These are phyloP conservation scores for Conops quadrifasciatus DNA, from an alignment of 2,888 invertebrate genomes.

Conservation along the genomic window DNA sequence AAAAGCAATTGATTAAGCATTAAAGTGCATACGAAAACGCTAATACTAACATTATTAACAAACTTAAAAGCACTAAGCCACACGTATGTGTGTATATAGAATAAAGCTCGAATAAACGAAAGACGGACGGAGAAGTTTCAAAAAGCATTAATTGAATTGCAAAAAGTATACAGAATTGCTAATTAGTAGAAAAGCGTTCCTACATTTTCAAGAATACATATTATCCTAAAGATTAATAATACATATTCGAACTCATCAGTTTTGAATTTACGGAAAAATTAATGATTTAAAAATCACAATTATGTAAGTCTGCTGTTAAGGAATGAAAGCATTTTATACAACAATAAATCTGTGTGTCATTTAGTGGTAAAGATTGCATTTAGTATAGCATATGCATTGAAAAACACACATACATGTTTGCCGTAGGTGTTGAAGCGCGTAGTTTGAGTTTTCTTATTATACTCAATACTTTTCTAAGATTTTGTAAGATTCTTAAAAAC, in stretches of 20 bases:
- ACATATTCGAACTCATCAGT: neutral
- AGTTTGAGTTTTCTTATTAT: too few relatives aligned
- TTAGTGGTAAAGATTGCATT: slow-evolving; percentile 30
- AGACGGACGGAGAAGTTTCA: neutral
- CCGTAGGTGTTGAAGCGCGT: too few relatives aligned
- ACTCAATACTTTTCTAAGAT: too few relatives aligned
- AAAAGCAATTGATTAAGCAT: slow-evolving; percentile 33
- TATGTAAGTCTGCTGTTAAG: neutral
- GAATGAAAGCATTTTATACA: slow-evolving; percentile 11
- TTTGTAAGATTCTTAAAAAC: too few relatives aligned
- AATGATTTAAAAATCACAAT: slow-evolving; percentile 7
- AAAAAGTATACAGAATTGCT: too few relatives aligned
- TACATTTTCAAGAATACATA: slow-evolving; percentile 14
- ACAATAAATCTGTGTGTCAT: slow-evolving; percentile 31
- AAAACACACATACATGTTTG: neutral
- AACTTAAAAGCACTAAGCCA: neutral
- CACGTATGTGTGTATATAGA: neutral
- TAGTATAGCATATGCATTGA: neutral
- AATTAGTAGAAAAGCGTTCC: slow-evolving; percentile 14
- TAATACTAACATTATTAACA: neutral
- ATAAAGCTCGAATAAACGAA: neutral
- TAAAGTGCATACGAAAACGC: slow-evolving; percentile 6
- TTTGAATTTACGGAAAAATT: neutral
- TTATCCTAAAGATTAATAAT: neutral
- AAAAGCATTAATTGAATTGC: too few relatives aligned